phyloP scores from a whole-genome alignment of 2,888 invertebrate genomes.

The Galeopsomyia nigrocyanea region DNA sequence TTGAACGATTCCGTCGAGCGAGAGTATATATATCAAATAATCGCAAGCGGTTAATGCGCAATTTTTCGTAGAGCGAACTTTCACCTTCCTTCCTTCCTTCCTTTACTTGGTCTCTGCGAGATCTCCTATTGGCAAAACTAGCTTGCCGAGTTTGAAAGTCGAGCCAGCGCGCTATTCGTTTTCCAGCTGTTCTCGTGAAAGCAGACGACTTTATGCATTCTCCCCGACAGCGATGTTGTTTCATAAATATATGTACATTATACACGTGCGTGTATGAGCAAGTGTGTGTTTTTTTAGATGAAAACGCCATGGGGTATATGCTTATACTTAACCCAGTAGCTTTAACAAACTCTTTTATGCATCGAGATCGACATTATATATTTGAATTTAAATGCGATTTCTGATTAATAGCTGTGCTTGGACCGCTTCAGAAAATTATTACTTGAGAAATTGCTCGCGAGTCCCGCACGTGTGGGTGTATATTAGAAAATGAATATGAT shows the following conservation, averaged over 20 bases:
- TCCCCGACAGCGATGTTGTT: background rate
- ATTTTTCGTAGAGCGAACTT: slow-evolving; percentile 54
- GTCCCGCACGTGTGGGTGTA: too few relatives aligned
- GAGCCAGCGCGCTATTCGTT: slow-evolving; percentile 28
- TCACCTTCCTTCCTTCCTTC: slow-evolving; percentile 54
- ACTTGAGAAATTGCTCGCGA: too few relatives aligned
- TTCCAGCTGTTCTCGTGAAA: slow-evolving; percentile 44
- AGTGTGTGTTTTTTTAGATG: too few relatives aligned
- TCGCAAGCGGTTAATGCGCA: slow-evolving; percentile 7
- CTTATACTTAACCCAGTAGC: background rate
- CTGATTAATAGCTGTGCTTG: too few relatives aligned
- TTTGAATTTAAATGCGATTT: too few relatives aligned
- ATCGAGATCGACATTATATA: background rate
- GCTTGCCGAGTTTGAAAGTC: slow-evolving; percentile 41
- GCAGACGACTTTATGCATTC: slow-evolving; percentile 26
- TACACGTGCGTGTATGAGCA: background rate
- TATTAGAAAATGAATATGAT: too few relatives aligned
- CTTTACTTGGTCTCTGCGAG: background rate
- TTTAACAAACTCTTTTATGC: background rate
- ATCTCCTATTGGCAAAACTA: slow-evolving; percentile 14
- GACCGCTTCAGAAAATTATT: too few relatives aligned
- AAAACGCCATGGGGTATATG: background rate
- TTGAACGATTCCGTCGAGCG: background rate
- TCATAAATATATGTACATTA: background rate
- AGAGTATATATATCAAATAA: background rate